Conservation (phyloP, 2,888 invertebrate genomes). For the Athrips mouffetella region DNA sequence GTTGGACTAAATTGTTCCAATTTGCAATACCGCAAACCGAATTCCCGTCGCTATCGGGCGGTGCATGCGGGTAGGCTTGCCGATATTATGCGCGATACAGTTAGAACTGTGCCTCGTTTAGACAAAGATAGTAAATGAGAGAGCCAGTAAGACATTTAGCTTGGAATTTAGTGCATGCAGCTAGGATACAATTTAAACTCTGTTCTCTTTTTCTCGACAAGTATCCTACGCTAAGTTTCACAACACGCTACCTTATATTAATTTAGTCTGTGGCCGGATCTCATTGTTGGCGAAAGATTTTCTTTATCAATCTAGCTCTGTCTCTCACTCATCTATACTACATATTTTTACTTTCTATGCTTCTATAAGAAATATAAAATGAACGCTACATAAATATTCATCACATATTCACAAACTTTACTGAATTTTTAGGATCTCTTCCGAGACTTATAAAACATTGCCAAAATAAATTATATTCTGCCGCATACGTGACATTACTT, state of each 20-base stretch:
- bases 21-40: constrained; percentile 46
- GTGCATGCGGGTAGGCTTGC: constrained; percentile 51
- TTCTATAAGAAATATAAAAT: not conserved
- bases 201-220: too few species aligned
- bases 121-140: too few species aligned
- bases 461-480: not conserved
- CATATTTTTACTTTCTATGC: too few species aligned
- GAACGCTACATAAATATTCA: not conserved
- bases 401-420: not conserved
- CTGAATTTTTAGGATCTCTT: not conserved
- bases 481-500: not conserved
- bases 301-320: too few species aligned
- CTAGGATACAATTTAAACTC: too few species aligned
- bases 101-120: not conserved
- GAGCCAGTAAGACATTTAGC: too few species aligned
- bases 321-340: too few species aligned
- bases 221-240: too few species aligned
- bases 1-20: constrained; percentile 25
- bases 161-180: too few species aligned
- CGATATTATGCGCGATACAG: constrained; percentile 40
- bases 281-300: too few species aligned
- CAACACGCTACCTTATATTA: too few species aligned
- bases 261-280: too few species aligned
- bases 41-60: constrained; percentile 43
- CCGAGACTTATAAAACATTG: not conserved